These are phyloP conservation scores for Lipotes vexillifer DNA, from an alignment of 2,113 vertebrate species.

Conservation along the genomic window DNA sequence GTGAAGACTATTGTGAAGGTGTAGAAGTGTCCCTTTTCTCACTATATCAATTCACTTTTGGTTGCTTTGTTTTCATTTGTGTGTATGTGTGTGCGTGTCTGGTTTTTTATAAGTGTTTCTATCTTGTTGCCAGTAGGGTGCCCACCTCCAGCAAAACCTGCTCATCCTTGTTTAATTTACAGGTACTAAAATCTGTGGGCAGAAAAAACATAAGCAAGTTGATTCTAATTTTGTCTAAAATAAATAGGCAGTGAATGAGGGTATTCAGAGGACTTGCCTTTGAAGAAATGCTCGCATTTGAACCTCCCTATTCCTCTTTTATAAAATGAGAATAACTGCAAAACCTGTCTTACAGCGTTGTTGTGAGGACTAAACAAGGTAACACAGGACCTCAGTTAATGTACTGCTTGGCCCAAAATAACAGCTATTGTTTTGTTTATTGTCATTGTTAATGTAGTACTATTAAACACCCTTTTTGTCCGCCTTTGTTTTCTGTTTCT, in stretches of 20 bases:
- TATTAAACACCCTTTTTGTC: neutral
- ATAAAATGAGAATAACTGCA: neutral
- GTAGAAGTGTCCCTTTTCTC: neutral
- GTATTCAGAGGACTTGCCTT: neutral
- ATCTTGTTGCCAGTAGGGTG: neutral
- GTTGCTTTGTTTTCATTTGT: neutral
- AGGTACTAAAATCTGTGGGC: neutral
- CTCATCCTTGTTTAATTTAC: neutral
- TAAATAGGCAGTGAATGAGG: neutral
- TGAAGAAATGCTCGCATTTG: neutral
- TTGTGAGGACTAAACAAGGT: neutral
- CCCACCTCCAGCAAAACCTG: neutral
- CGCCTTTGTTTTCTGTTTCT: neutral
- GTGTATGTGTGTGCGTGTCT: neutral
- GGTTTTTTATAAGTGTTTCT: neutral
- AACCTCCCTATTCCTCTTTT: neutral
- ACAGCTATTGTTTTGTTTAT: neutral
- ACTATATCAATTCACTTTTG: neutral
- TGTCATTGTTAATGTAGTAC: neutral
- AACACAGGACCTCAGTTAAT: neutral
- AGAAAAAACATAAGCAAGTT: neutral
- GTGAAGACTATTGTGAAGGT: neutral
- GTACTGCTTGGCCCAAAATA: neutral
- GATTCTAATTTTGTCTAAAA: conserved; percentile 21
- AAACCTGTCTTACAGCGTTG: neutral